Evolutionary conservation across 1,140 invertebrate genomes (phyloP).

Genomic region (Bombus difficillimus): DNA sequence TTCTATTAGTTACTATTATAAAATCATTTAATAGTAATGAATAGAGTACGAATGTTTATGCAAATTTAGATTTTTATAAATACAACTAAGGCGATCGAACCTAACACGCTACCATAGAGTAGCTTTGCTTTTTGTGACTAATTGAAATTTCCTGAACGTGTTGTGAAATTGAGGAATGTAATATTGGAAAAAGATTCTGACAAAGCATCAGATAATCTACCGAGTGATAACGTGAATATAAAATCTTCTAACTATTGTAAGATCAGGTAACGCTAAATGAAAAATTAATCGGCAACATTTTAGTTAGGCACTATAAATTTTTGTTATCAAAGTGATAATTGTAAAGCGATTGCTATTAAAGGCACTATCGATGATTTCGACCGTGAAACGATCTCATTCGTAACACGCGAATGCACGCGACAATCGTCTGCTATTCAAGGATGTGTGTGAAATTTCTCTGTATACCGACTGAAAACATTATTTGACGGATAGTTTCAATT

Average conservation of each 20-base stretch:
- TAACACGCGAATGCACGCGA: conserved; percentile 1
- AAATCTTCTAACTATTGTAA: too few species aligned
- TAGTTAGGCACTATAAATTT: too few species aligned
- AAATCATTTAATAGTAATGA: background rate
- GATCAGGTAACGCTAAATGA: too few species aligned
- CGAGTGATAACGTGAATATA: too few species aligned
- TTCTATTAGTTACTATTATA: conserved; percentile 6
- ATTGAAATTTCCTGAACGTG: background rate
- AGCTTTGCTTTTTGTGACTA: background rate
- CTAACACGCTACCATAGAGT: too few species aligned
- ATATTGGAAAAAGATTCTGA: background rate
- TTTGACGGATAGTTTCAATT: background rate
- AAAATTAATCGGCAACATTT: too few species aligned
- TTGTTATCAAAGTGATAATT: too few species aligned
- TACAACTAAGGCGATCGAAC: background rate
- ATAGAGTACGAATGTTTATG: background rate
- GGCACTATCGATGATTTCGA: background rate
- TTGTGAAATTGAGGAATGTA: background rate
- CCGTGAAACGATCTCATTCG: conserved; percentile 16
- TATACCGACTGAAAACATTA: background rate
- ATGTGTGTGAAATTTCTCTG: background rate
- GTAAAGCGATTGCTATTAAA: background rate
- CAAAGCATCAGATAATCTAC: background rate
- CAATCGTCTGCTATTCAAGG: conserved; percentile 5
- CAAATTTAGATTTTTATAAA: background rate